A percentile compares a stretch with the other conserved stretches of the same genome.
phyloP scores from a whole-genome alignment of 2,113 vertebrate species.

The Trinectes maculatus region DNA sequence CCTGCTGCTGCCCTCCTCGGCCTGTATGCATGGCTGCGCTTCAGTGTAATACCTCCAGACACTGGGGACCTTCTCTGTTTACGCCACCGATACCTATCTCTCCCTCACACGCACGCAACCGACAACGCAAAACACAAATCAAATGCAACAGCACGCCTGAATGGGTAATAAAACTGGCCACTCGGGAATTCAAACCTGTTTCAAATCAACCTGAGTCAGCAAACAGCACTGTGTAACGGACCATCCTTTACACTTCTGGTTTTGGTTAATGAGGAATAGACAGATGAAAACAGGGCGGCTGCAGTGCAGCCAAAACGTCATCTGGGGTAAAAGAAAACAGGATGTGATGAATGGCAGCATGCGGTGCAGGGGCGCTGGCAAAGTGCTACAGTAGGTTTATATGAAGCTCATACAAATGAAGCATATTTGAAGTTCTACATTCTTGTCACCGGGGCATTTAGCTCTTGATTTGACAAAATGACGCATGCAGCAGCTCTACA shows the following conservation, averaged over 20 bases:
- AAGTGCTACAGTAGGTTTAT: constrained; percentile 33
- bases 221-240: constrained; percentile 40
- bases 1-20: constrained; percentile 68
- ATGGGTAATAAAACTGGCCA: constrained; percentile 53
- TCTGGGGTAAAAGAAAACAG: constrained; percentile 19
- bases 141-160: constrained; percentile 58
- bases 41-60: constrained; percentile 75
- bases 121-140: constrained; percentile 38
- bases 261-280: constrained; percentile 61
- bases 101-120: constrained; percentile 14
- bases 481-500: constrained; percentile 16
- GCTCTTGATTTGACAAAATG: constrained; percentile 30
- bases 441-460: constrained; percentile 21
- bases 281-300: constrained; percentile 42
- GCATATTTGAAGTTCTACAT: constrained; percentile 31
- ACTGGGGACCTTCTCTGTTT: constrained; percentile 66
- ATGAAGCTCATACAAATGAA: constrained; percentile 35
- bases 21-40: constrained; percentile 65
- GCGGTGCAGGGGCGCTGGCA: constrained; percentile 41
- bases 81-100: constrained; percentile 56
- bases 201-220: constrained; percentile 60
- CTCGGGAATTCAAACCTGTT: constrained; percentile 59
- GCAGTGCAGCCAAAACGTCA: constrained; percentile 38
- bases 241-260: constrained; percentile 37
- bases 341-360: constrained; percentile 43